Evolutionary conservation across 2,888 invertebrate genomes (phyloP).

Genomic region (Bombylius discolor): DNA sequence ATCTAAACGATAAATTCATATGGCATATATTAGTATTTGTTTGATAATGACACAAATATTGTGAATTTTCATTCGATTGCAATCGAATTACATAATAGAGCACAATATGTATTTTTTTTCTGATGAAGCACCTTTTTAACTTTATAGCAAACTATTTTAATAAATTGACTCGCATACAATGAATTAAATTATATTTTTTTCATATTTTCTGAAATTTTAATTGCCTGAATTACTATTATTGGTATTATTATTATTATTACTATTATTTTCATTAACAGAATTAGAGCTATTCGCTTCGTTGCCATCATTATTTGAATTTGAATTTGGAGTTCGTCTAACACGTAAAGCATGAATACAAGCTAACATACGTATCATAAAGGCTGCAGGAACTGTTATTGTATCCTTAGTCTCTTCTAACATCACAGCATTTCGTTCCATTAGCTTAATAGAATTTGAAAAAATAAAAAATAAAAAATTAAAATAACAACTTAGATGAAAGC

Average conservation of each 20-base stretch:
- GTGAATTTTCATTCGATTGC: too few relatives aligned
- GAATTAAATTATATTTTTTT: too few relatives aligned
- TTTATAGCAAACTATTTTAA: too few relatives aligned
- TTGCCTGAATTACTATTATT: background rate
- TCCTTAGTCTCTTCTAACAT: constrained; percentile 79
- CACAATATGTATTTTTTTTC: too few relatives aligned
- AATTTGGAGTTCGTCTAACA: constrained; percentile 37
- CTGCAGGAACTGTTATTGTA: constrained; percentile 76
- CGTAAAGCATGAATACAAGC: constrained; percentile 48
- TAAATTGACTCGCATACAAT: too few relatives aligned
- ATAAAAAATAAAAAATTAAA: background rate
- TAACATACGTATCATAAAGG: constrained; percentile 69
- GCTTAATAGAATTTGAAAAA: constrained; percentile 37
- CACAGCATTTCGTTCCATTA: constrained; percentile 61
- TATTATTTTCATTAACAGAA: background rate
- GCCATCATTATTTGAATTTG: constrained; percentile 14
- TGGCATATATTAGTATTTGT: too few relatives aligned
- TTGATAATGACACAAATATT: too few relatives aligned
- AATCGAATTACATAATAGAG: too few relatives aligned
- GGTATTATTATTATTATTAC: background rate
- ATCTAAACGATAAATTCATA: too few relatives aligned
- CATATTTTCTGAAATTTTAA: background rate
- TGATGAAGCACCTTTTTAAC: too few relatives aligned
- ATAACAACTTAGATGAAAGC: background rate
- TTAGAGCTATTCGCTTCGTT: background rate